Conservation (phyloP, 2,888 invertebrate genomes). For the Colletes collaris region DNA sequence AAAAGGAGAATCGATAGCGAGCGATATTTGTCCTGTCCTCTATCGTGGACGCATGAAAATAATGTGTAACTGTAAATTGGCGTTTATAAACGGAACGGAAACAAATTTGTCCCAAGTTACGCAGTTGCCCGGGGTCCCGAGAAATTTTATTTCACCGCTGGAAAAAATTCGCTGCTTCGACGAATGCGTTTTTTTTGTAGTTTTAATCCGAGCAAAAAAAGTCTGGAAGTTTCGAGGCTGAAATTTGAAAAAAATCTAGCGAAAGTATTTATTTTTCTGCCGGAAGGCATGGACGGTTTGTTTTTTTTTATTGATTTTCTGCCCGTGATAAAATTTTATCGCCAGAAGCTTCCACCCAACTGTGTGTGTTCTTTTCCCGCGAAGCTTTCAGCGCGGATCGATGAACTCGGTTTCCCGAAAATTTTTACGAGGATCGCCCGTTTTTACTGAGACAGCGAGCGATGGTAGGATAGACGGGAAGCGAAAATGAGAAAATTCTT, state of each 20-base stretch:
- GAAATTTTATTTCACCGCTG: neutral
- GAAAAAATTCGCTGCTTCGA: neutral
- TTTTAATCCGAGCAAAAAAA: neutral
- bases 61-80: neutral
- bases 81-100: neutral
- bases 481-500: slow-evolving; percentile 52
- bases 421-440: slow-evolving; percentile 4
- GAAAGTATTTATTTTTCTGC: neutral
- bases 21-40: slow-evolving; percentile 18
- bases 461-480: slow-evolving; percentile 4
- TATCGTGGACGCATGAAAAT: neutral
- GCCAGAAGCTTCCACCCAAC: neutral
- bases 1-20: slow-evolving; percentile 40
- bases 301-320: neutral
- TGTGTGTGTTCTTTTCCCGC: neutral
- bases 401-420: slow-evolving; percentile 13
- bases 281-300: neutral
- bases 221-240: neutral
- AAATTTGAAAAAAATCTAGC: neutral
- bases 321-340: neutral
- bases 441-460: neutral
- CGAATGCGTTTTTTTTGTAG: neutral
- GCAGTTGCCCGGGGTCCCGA: neutral
- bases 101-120: neutral
- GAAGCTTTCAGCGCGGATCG: neutral